Base-by-base conservation (phyloP, 2,888 invertebrate genomes). In the Cataglyphis altisquamis region DNA sequence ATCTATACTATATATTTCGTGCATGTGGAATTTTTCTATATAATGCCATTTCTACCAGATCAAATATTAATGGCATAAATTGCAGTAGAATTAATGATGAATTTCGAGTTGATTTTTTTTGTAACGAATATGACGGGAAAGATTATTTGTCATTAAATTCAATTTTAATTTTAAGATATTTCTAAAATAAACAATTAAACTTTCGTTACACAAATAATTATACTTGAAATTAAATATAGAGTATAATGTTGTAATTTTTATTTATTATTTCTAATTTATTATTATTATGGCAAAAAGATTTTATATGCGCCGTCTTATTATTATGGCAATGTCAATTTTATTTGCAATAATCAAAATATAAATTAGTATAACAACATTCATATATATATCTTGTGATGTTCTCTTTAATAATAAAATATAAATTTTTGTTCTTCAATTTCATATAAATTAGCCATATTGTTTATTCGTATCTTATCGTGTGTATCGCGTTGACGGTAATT, bases 51-150 rank as follows among this genome's bases (percentile, higher is more conserved):
- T 60, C 45, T 36, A 45, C 2, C 21, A 60, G 45, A 80, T 80
- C 18, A 70, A 70, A 21, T 15, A 39, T 66, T 75, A 75, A 75
- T 75, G 52, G 55, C 45, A 4, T 36, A 70, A 70, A 80, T 62
- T 21, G 45, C 1, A 15, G 29, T 32, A 60, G 60, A 62, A 60
- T 62, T 9, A 60, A 36, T n/a, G 18, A 57, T 18, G 5, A 80
- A 80, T 70, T 36, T 25, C 1, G 29, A 21, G 67, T 55, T 39
- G 21, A 74, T 55, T 77, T 18, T 48, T 0, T 60, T 5, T 45
- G 29, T 45, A 36, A 70, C 5, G 12, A 32, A 48, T 29, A 67
- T 48, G 48, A n/a, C 21, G 18, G 1, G 12, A 5, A 41, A 36
- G 3, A 25, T 48, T 60, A 60, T 36, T 45, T 21, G 45, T 70